Evolutionary conservation across 2,888 invertebrate species (phyloP).

Genomic region (Drosophila ustulata): DNA sequence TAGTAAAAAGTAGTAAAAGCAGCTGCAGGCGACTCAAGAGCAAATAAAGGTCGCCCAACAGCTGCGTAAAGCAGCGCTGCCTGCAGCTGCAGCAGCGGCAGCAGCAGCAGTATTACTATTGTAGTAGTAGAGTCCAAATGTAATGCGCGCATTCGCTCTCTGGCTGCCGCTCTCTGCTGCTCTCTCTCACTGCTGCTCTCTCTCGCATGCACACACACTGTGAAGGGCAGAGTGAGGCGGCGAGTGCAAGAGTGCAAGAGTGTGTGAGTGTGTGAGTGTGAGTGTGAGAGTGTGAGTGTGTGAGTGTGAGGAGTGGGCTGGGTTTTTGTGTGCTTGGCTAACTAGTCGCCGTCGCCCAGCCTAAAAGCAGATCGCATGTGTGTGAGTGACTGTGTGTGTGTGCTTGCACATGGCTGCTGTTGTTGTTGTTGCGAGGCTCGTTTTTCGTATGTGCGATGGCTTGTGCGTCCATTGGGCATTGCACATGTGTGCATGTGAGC

Average conservation of each 20-base stretch:
- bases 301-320: constrained; percentile 48
- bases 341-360: constrained; percentile 74
- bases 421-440: constrained; percentile 56
- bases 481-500: constrained; percentile 43
- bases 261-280: neutral
- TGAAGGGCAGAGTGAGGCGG: constrained; percentile 20
- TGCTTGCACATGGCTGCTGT: constrained; percentile 58
- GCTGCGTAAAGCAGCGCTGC: constrained; percentile 68
- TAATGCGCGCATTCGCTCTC: constrained; percentile 11
- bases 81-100: constrained; percentile 42
- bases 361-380: constrained; percentile 75
- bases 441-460: constrained; percentile 60
- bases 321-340: constrained; percentile 69
- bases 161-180: constrained; percentile 28
- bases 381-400: constrained; percentile 30
- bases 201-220: neutral
- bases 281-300: neutral
- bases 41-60: constrained; percentile 76
- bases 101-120: constrained; percentile 21
- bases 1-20: constrained; percentile 68
- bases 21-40: constrained; percentile 67
- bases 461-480: constrained; percentile 78
- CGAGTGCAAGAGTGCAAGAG: constrained; percentile 26
- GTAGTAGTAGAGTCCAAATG: constrained; percentile 14
- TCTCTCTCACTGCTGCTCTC: constrained; percentile 6